Conservation (phyloP, 2,113 vertebrate species). For the Myotis yumanensis region DNA sequence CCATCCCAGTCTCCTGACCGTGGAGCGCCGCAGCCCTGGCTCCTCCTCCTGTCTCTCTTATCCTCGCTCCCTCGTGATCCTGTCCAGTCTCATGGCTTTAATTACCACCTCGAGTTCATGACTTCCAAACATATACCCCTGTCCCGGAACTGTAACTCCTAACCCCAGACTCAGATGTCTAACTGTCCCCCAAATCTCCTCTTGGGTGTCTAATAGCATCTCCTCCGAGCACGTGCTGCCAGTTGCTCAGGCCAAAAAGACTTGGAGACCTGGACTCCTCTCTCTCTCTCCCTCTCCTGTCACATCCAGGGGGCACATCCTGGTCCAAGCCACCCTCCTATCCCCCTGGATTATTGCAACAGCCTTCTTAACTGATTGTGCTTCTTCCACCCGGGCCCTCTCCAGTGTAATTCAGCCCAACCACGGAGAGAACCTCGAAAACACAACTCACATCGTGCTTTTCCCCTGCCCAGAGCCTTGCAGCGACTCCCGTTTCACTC, state of each 20-base stretch:
- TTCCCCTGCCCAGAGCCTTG: neutral
- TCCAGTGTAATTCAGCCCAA: neutral
- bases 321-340: neutral
- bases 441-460: too few species aligned
- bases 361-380: neutral
- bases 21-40: neutral
- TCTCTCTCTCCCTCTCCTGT: neutral
- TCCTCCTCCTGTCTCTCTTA: neutral
- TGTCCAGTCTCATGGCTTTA: neutral
- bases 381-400: neutral
- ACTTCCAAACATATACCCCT: neutral
- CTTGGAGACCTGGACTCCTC: neutral
- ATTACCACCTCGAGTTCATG: neutral
- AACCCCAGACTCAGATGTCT: neutral
- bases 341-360: neutral
- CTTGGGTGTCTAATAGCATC: neutral
- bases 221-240: neutral
- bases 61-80: accelerated
- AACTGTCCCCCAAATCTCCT: neutral
- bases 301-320: accelerated
- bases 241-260: neutral
- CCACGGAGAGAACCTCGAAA: neutral
- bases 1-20: neutral
- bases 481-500: neutral
- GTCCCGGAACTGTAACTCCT: neutral